Evolutionary conservation across 1,140 invertebrate species (phyloP).

Genomic region (Drosophila grimshawi): DNA sequence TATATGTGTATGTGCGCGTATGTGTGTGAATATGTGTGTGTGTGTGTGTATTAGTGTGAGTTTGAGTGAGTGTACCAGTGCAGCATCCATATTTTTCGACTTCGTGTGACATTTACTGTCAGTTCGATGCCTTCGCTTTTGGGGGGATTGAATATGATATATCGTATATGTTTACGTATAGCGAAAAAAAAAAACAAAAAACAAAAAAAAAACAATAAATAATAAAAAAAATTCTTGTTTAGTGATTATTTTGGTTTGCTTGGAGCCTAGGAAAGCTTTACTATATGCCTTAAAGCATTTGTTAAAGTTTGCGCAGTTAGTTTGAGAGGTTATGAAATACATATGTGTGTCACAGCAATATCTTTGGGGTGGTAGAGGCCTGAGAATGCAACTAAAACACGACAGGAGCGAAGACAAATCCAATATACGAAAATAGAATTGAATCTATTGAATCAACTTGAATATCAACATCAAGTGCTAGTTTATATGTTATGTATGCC

Average conservation of each 20-base stretch:
- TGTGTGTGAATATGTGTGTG: conserved; percentile 16
- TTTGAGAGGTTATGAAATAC: conserved; percentile 39
- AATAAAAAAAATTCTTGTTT: background rate
- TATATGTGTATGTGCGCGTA: conserved; percentile 13
- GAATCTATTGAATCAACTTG: conserved; percentile 15
- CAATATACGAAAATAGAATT: conserved; percentile 9
- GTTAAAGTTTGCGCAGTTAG: conserved; percentile 21
- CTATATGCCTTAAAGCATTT: conserved; percentile 35
- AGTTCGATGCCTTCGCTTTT: conserved; percentile 4
- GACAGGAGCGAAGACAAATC: background rate
- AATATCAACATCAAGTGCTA: conserved; percentile 26
- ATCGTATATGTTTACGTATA: conserved; percentile 25
- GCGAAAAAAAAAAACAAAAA: conserved; percentile 2
- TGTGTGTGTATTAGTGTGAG: conserved; percentile 1
- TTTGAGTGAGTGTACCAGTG: conserved; percentile 3
- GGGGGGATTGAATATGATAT: conserved; percentile 11
- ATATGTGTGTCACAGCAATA: conserved; percentile 46
- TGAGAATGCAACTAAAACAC: conserved; percentile 32
- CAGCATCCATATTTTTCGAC: conserved; percentile 8
- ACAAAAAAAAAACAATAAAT: background rate
- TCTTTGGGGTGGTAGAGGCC: conserved; percentile 24
- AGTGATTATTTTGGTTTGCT: conserved; percentile 33
- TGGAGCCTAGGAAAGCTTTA: conserved; percentile 48
- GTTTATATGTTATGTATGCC: background rate
- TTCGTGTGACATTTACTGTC: background rate